Conservation (phyloP, 2,888 invertebrate genomes). For the Pollenia griseotomentosa region DNA sequence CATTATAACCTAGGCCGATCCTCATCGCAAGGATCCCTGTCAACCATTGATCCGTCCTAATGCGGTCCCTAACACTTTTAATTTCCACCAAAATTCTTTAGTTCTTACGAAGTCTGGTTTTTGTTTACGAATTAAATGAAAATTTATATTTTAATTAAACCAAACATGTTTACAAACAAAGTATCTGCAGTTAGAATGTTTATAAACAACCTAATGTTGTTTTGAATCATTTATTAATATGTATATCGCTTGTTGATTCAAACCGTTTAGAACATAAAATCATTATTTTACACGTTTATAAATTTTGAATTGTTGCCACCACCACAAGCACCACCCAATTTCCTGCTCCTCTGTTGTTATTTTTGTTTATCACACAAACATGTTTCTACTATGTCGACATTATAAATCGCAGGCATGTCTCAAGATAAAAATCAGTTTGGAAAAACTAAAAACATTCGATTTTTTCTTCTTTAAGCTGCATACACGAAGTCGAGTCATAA, state of each 20-base stretch:
- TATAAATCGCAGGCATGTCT: constrained; percentile 58
- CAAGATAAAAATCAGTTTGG: constrained; percentile 55
- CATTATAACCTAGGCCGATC: no score
- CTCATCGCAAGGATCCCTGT: no score
- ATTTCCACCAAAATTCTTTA: no score
- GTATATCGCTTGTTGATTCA: not conserved
- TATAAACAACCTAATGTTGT: no score
- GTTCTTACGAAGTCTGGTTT: no score
- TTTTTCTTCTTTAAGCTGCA: constrained; percentile 31
- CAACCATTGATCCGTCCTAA: no score
- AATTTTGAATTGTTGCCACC: constrained; percentile 8
- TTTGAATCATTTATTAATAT: not conserved
- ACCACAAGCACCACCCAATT: constrained; percentile 42
- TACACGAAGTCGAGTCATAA: constrained; percentile 62
- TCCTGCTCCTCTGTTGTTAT: constrained; percentile 8
- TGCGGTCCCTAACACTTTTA: no score
- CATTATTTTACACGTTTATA: constrained; percentile 1
- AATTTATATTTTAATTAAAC: no score
- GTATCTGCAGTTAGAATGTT: no score
- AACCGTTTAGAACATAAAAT: not conserved
- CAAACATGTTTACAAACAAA: no score
- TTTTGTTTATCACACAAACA: constrained; percentile 45
- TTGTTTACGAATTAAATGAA: no score
- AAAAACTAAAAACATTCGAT: constrained; percentile 36
- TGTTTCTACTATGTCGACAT: constrained; percentile 43